Evolutionary conservation across 2,113 vertebrate species (phyloP), one percentile per base, ranked within the genome.

Genomic region (cattle (Bos taurus)): DNA sequence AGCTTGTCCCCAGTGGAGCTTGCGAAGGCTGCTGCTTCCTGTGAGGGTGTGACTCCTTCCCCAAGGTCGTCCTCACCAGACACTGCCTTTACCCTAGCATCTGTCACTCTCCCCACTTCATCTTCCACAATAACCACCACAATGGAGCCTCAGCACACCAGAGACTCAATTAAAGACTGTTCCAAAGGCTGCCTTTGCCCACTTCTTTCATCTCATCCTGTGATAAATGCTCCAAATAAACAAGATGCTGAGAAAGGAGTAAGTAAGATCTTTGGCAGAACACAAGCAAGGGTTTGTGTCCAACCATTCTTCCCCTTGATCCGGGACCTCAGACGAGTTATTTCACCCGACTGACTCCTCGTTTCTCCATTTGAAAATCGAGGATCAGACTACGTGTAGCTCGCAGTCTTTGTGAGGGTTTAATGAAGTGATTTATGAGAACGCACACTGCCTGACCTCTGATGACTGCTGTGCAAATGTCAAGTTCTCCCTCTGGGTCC

Each of bases 51-150:
- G 48, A 36, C 30, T 80, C 17, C 43, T 93, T 90, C 59, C 46
- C 62, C n/a, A 40, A 88, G 46, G 30, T 46, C 84, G 11, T 16
- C 30, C 5, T 90, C 90, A 19, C 11, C 62, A 91, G 82, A 23
- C 48, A 3, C 36, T 40, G 12, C 6, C 48, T 81, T 85, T 74
- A 71, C 28, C 54, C 23, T 2, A 28, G 43, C 91, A 85, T 50
- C 50, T 40, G 5, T 40, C 13, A 14, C 1, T 11, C 1, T 3
- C 64, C 64, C n/a, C 6, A 19, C 0, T 2, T 50, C 30, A n/a
- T 30, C 50, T 60, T 60, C 17, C 28, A 3, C 30, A 7, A 8
- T 40, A 46, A 14, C 54, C 8, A 1, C 11, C 81, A 14, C 56
- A 14, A 43, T 2, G 57, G n/a, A 95, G 60, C 46, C 77, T 95